Base-by-base conservation (phyloP, 2,797 vertebrate genomes). In the Taeniopygia guttata region DNA sequence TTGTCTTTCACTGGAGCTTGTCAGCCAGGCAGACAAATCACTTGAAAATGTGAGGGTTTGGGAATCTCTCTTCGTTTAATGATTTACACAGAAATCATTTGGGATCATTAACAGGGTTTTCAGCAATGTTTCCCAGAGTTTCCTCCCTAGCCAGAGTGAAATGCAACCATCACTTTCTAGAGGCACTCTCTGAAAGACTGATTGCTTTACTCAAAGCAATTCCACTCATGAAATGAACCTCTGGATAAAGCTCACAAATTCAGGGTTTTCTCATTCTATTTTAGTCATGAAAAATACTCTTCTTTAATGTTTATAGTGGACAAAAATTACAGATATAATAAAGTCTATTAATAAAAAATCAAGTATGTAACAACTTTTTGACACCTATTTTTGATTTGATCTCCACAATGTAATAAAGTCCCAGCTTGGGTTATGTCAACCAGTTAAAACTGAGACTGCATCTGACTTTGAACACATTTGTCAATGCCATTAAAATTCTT, bases 321-420 rank as follows among this genome's bases (percentile, higher is more conserved):
- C 32, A 48, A 64, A 87, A 94, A 85, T 62, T 66, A 89, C 42
- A 79, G 60, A 23, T 68, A 25, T 74, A 67, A 83, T 84, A 69
- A 93, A 95, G 67, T 64, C 73, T 93, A 64, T 94, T 82, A 94
- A 90, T 84, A 84, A 86, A 40, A 45, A 94, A 91, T 73, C 42
- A 70, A 69, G 58, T 64, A 49, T 4, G 21, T 16, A 62, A 46
- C 26, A 66, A 49, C 22, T 73, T 79, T 91, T 45, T 66, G 87
- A 79, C 84, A 66, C 78, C 67, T 81, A 52, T 62, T 91, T 91
- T 84, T 88, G 16, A 83, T 92, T 89, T 89, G 55, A 85, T 92
- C 56, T 87, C 76, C 29, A 18, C 40, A 49, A 73, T 52, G 13
- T 69, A 89, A 77, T 62, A 60, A 90, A 67, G 51, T 43, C 83